Evolutionary conservation across 2,113 vertebrate genomes (phyloP), one percentile per base, ranked within the genome.

Genomic region (Hemiprocne comata): DNA sequence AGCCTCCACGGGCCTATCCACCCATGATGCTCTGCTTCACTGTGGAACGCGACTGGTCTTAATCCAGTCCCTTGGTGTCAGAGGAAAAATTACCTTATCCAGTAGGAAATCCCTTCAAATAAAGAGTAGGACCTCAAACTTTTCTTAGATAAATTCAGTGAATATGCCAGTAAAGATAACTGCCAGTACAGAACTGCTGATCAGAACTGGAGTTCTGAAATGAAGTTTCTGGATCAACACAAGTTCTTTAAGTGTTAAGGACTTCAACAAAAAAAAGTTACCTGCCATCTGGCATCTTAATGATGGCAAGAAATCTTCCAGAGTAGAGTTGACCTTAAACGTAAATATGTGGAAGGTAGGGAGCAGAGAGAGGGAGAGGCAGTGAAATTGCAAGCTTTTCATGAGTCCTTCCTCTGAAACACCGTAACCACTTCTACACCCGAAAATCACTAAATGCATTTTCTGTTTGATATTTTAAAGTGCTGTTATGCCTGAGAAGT

Each of bases 361-460:
- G 73, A 88, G 64, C 23, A 33, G 46, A 26, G 18, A 4, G 11
- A 51, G 33, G 29, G 29, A 91, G 48, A 64, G 23, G 53, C 70
- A 75, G 57, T 67, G 74, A 79, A 91, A 87, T 53, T 36, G 26
- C 67, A 73, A 38, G 66, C 71, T 91, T 87, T 85, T 87, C 46
- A 25, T 29, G 62, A 91, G 23, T 13, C 13, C 66, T 93, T 70
- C 70, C 64, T 93, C 87, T 74, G 64, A 51, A 81, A 44, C 61
- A 71, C 53, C 0, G 2, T 64, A 54, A 82, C 89, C 67, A 83
- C 46, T 66, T 88, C 85, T 77, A 40, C 81, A 95, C 95, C 94
- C 94, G 94, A 58, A 91, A 93, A 89, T 94, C 94, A 90, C 93
- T 87, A 95, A 95, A 94, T 85, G 87, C 78, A 74, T 97, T 95